Percentiles rank a stretch among this genome's conserved stretches.
Conservation (phyloP, 2,888 invertebrate genomes). For the Anagyrus pseudococci region DNA sequence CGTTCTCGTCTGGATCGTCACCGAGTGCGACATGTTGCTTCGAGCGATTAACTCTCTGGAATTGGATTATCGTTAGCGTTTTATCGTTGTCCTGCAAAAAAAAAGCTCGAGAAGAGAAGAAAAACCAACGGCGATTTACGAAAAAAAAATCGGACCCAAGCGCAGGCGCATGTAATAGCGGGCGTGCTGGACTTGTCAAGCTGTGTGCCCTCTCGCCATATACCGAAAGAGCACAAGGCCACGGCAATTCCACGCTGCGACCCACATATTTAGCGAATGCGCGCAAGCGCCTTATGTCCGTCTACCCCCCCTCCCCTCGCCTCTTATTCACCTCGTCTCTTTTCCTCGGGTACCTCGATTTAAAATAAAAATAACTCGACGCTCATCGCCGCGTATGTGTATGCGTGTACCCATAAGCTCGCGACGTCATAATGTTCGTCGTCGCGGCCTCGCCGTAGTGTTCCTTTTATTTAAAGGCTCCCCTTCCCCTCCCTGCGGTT, state of each 20-base stretch:
- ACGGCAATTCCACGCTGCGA: slow-evolving; percentile 15
- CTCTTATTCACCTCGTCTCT: too few relatives aligned
- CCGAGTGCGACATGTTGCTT: slow-evolving; percentile 86
- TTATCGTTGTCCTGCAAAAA: slow-evolving; percentile 2
- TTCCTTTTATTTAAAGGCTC: too few relatives aligned
- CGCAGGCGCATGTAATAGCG: background rate
- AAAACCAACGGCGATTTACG: too few relatives aligned
- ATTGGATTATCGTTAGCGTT: background rate
- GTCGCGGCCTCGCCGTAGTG: too few relatives aligned
- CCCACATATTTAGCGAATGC: slow-evolving; percentile 29
- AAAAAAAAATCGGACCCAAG: too few relatives aligned
- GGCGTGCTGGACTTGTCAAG: background rate
- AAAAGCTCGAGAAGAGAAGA: background rate
- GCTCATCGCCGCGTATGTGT: too few relatives aligned
- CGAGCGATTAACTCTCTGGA: background rate
- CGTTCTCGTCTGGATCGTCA: slow-evolving; percentile 79
- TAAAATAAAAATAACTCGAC: slow-evolving; percentile 31
- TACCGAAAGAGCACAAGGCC: slow-evolving; percentile 36
- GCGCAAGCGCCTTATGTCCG: too few relatives aligned
- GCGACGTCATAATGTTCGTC: too few relatives aligned
- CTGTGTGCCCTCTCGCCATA: background rate
- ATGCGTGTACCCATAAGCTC: too few relatives aligned
- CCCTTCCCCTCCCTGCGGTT: too few relatives aligned
- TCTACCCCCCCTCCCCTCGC: too few relatives aligned
- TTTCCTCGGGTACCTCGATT: too few relatives aligned